Base-by-base conservation (phyloP, 1,140 invertebrate species). In the Drusus annulatus region DNA sequence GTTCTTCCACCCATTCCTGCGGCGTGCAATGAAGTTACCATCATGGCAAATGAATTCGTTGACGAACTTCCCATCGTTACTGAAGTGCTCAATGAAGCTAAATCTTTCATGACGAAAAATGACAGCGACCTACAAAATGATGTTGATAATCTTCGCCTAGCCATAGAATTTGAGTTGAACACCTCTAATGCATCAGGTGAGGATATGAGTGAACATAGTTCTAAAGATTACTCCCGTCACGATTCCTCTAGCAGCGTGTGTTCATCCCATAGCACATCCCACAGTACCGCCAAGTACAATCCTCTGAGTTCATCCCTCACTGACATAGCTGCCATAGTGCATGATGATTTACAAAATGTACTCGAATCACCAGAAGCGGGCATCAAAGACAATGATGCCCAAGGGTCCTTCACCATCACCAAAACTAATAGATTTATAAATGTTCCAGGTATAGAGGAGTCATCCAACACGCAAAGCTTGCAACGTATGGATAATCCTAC, bases 201-300 rank as follows among this genome's bases (percentile, higher is more conserved):
- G 54, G 81, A 83, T 28, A 58, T 60, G 25, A 52, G 56, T 28
- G 65, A 69, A 60, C 8, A 58, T 45, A 79, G 80, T 50, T 56
- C 65, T 10, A 76, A 80, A 31, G 84, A 81, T 17, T 87, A 88
- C 62, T 84, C 84, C 23, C 85, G 89, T 63, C 89, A 90, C 86
- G 87, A 89, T 83, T 91, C 90, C 28, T 90, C 89, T 69, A 90
- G 90, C 84, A 83, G 89, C 63, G 85, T 85, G 73, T 83, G 79
- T 82, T 90, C 89, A 75, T 90, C 89, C 23, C 89, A 90, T 83
- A 84, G 84, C 65, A 83, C 79, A 16, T 83, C 84, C 51, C 84
- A 83, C 60, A 90, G 89, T 77, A 91, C 90, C 10, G 88, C 88
- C 50, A 90, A 89, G 87, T 90, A 90, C 84, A 90, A 90, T 79